phyloP scores from a whole-genome alignment of 2,797 vertebrate genomes.

The Channallabes apus region DNA sequence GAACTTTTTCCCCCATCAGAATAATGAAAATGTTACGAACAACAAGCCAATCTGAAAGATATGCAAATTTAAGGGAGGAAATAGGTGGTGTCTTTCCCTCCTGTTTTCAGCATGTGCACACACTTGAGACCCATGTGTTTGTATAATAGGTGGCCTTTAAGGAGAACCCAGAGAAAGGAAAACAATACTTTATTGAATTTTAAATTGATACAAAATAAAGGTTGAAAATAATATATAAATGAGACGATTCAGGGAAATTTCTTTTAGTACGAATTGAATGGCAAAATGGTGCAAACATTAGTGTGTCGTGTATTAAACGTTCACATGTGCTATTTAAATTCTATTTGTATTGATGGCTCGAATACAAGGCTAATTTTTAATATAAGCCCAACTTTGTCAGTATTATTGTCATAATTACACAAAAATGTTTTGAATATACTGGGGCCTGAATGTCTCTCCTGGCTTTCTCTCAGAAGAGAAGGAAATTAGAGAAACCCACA shows the following conservation, averaged over 20 bases:
- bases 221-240: slow-evolving; percentile 9
- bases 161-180: neutral
- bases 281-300: neutral
- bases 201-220: neutral
- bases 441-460: neutral
- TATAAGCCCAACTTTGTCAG: neutral
- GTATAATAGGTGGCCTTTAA: too few species aligned
- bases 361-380: neutral
- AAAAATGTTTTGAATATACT: slow-evolving; percentile 11
- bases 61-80: too few species aligned
- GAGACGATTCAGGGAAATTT: neutral
- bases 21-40: too few species aligned
- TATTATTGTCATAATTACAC: slow-evolving; percentile 9
- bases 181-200: neutral
- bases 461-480: neutral
- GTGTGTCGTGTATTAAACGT: neutral
- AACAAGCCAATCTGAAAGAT: too few species aligned
- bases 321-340: slow-evolving; percentile 8
- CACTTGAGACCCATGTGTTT: too few species aligned
- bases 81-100: too few species aligned
- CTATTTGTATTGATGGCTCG: too few species aligned
- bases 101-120: too few species aligned
- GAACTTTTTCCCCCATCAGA: too few species aligned
- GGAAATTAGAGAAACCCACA: neutral
- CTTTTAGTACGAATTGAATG: neutral